These are phyloP conservation scores for Aegithalos caudatus DNA, from an alignment of 2,113 vertebrate species.

Conservation along the genomic window DNA sequence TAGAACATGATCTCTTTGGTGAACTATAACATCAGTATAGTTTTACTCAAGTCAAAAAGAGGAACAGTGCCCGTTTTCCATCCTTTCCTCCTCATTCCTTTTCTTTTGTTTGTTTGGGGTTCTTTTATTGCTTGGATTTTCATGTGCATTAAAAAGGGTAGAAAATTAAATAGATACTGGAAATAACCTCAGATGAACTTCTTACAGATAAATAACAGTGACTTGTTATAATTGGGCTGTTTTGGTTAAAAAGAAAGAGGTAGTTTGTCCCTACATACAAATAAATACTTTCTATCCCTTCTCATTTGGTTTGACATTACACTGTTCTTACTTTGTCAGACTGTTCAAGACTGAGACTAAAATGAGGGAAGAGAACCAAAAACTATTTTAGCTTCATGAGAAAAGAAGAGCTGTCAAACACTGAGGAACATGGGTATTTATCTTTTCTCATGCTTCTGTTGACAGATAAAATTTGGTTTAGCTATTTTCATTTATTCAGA, in stretches of 20 bases:
- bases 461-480: background rate
- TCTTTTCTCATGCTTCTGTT: background rate
- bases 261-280: background rate
- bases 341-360: background rate
- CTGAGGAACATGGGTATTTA: background rate
- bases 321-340: background rate
- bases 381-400: background rate
- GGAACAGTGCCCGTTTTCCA: background rate
- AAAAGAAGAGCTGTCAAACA: background rate
- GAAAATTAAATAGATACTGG: background rate
- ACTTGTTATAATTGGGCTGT: background rate
- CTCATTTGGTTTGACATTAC: background rate
- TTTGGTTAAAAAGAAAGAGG: background rate
- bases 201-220: background rate
- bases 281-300: background rate
- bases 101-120: background rate
- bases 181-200: background rate
- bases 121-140: background rate
- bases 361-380: background rate
- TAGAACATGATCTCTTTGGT: background rate
- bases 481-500: background rate
- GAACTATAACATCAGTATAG: background rate
- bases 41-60: background rate
- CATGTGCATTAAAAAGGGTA: background rate
- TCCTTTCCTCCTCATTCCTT: rapidly evolving